phyloP scores from a whole-genome alignment of 2,888 invertebrate genomes.

The Poecilobothrus nobilitatus region DNA sequence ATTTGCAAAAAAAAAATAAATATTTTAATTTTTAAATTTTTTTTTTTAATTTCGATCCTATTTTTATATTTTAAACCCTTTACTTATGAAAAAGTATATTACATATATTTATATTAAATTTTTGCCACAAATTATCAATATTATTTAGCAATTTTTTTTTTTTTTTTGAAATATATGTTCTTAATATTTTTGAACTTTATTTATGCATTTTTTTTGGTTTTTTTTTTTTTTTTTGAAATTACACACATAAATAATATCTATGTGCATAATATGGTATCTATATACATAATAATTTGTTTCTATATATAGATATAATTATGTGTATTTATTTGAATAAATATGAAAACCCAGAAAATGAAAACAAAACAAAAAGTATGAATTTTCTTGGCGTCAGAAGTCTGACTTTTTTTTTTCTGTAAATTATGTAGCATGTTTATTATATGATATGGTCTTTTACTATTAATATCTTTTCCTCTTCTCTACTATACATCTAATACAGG shows the following conservation, averaged over 20 bases:
- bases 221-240: not conserved
- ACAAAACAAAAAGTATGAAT: not conserved
- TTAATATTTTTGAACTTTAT: no score
- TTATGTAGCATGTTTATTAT: not conserved
- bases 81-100: no score
- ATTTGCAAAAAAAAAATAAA: no score
- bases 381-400: not conserved
- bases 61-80: no score
- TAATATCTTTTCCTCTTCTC: not conserved
- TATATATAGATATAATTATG: not conserved
- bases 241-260: not conserved
- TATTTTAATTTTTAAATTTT: no score
- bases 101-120: no score
- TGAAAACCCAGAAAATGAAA: not conserved
- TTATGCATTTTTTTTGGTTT: no score
- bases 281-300: not conserved
- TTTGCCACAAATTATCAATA: no score
- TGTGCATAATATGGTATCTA: no score
- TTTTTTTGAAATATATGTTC: no score
- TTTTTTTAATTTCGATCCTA: no score
- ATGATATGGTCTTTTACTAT: constrained; percentile 3
- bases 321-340: not conserved
- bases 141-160: no score
- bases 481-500: not conserved
- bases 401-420: not conserved